Evolutionary conservation across 2,113 vertebrate genomes (phyloP).

Genomic region (Cardinalis cardinalis): DNA sequence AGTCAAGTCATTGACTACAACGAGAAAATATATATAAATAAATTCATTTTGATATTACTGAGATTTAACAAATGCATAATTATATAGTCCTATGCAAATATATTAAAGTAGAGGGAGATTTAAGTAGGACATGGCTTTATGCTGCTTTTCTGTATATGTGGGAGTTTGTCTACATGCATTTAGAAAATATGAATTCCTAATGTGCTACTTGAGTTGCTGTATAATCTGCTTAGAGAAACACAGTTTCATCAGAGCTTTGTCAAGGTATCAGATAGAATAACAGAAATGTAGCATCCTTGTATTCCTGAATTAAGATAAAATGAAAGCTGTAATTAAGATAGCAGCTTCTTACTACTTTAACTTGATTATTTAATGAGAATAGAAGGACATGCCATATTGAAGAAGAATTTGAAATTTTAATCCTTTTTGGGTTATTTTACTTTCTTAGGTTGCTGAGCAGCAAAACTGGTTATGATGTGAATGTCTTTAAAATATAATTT

Average conservation of each 20-base stretch:
- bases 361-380: background rate
- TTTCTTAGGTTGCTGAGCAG: background rate
- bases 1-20: background rate
- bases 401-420: background rate
- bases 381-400: background rate
- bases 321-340: background rate
- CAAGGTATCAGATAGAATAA: background rate
- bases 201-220: background rate
- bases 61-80: background rate
- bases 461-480: background rate
- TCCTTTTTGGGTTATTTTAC: background rate
- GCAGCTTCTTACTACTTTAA: background rate
- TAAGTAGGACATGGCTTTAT: background rate
- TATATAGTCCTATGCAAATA: background rate
- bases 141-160: background rate
- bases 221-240: background rate
- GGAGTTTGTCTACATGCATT: background rate
- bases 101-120: background rate
- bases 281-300: background rate
- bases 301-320: background rate
- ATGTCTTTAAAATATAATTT: background rate
- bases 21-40: background rate
- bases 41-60: background rate
- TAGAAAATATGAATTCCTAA: background rate
- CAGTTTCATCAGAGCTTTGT: background rate